Evolutionary conservation across 2,113 vertebrate genomes (phyloP).

Genomic region (Eudyptes chrysolophus): DNA sequence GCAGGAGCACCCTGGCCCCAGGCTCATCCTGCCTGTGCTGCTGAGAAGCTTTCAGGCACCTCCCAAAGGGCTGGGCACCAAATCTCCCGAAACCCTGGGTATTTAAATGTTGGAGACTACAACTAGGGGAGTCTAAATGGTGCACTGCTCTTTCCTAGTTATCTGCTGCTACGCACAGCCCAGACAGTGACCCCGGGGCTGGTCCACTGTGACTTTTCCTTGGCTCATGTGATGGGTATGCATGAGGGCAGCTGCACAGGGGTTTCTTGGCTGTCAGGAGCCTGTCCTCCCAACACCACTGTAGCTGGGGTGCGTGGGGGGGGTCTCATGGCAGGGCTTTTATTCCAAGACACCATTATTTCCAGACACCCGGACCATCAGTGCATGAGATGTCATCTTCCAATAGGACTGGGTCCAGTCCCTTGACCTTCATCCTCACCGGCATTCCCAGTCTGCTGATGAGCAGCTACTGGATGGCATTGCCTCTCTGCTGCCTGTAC

Average conservation of each 20-base stretch:
- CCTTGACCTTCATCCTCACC: neutral
- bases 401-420: neutral
- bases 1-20: neutral
- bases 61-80: neutral
- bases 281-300: accelerated
- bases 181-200: accelerated
- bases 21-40: neutral
- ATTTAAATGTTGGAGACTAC: neutral
- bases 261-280: neutral
- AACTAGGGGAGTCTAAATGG: neutral
- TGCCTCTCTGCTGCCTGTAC: conserved; percentile 40
- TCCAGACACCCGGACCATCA: neutral
- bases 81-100: neutral
- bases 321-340: neutral
- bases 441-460: neutral
- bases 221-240: neutral
- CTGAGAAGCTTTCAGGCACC: neutral
- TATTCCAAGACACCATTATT: neutral
- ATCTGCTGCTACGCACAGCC: neutral
- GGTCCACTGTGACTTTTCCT: neutral
- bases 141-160: neutral
- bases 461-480: neutral
- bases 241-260: neutral
- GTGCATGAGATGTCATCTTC: neutral
- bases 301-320: neutral